Evolutionary conservation across 1,140 invertebrate species (phyloP), one percentile per base, ranked within the genome.

Genomic region (Cotesia vestalis): DNA sequence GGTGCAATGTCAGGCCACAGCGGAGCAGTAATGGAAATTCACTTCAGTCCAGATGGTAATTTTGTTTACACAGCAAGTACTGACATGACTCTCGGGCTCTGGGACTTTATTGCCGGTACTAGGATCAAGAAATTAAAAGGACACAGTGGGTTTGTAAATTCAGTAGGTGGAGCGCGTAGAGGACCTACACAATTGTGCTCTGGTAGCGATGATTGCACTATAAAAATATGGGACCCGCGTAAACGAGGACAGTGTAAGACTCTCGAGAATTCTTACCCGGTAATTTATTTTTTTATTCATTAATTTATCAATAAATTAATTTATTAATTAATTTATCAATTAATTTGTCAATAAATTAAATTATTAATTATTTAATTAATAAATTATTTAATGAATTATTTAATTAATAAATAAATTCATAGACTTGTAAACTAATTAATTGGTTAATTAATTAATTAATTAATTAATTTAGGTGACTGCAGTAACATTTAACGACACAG

Each of bases 21-120:
- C 14, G 98, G 98, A n/a, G 96, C 97, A 9, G 90, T 99, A 4
- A 94, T 98, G 91, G 97, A 99, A 85, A 85, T 99, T 0, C 94
- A 97, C 78, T 99, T 98, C 82, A 96, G 93, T n/a, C 93, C 95
- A 0, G 98, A 99, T 87, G 96, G 97, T 34, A 91, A 92, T 17
- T 91, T 92, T 71, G 86, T 99, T n/a, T 96, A 95, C 81, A 95
- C 96, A 6, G 94, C 95, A 68, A 95, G 96, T 46, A 98, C 97
- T 9, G 98, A 99, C 85, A 96, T 94, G 85, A 98, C 96, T 0
- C 87, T 99, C 4, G 95, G 95, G 3, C 89, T 99, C 46, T 99
- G 98, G 97, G 98, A 99, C 84, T 90, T 98, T 59, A 90, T 92
- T 20, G 94, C 92, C 8, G 95, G 96, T 0, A 91, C 90, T 14